Evolutionary conservation across 2,888 invertebrate genomes (phyloP).

Genomic region (Agrilus biguttatus): DNA sequence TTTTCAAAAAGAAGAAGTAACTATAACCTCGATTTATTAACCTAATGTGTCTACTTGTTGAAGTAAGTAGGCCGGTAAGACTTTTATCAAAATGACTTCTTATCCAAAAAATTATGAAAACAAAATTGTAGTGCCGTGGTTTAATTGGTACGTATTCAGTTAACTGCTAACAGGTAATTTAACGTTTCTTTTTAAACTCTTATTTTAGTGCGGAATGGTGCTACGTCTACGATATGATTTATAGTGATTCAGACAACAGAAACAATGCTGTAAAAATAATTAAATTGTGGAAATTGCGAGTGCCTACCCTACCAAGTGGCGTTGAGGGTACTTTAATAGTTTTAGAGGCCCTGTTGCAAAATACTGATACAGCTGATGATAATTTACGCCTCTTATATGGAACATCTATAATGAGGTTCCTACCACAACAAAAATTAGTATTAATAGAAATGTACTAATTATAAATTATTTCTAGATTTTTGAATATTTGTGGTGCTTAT

Average conservation of each 20-base stretch:
- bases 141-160: slow-evolving; percentile 21
- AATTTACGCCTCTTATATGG: slow-evolving; percentile 44
- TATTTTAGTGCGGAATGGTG: slow-evolving; percentile 37
- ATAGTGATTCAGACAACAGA: slow-evolving; percentile 23
- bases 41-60: too few relatives aligned
- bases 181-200: neutral
- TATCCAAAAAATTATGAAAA: slow-evolving; percentile 1
- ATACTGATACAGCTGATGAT: slow-evolving; percentile 29
- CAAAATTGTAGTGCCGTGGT: slow-evolving; percentile 29
- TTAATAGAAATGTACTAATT: neutral
- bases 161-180: slow-evolving; percentile 1
- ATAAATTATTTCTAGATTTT: slow-evolving; percentile 19
- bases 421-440: neutral
- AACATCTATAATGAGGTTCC: slow-evolving; percentile 47
- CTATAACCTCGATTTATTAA: too few relatives aligned
- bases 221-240: slow-evolving; percentile 34
- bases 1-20: too few relatives aligned
- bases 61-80: too few relatives aligned
- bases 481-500: slow-evolving; percentile 27
- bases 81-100: too few relatives aligned
- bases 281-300: slow-evolving; percentile 42
- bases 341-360: slow-evolving; percentile 36
- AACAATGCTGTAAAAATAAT: slow-evolving; percentile 29
- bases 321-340: slow-evolving; percentile 45
- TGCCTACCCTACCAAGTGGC: slow-evolving; percentile 41